These are phyloP conservation scores for Ferrisia virgata DNA, from an alignment of 2,888 invertebrate genomes.

Conservation along the genomic window DNA sequence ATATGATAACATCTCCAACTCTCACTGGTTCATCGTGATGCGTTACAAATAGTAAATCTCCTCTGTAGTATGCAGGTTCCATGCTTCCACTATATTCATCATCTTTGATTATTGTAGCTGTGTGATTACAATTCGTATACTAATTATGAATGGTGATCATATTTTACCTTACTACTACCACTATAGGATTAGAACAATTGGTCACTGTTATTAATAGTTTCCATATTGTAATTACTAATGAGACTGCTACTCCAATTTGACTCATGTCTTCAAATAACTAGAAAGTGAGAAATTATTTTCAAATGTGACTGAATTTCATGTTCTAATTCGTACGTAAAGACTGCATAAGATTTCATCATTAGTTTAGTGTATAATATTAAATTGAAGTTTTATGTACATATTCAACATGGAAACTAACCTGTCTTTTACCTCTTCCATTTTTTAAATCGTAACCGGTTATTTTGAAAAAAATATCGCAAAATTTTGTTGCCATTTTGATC, in stretches of 20 bases:
- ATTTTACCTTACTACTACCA: background rate
- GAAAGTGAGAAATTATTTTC: background rate
- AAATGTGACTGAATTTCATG: no score
- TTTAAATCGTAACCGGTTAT: background rate
- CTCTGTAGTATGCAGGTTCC: slow-evolving; percentile 32
- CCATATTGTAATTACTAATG: background rate
- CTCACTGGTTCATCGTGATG: background rate
- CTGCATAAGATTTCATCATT: background rate
- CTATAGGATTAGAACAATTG: background rate
- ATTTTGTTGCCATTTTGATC: slow-evolving; percentile 5
- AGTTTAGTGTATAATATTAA: background rate
- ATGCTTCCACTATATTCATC: background rate
- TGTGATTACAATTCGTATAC: no score
- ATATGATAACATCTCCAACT: slow-evolving; percentile 6
- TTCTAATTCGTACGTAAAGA: no score
- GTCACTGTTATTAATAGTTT: background rate
- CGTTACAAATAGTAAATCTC: slow-evolving; percentile 26
- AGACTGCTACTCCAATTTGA: background rate
- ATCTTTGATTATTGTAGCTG: no score
- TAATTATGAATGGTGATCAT: background rate
- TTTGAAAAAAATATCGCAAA: background rate
- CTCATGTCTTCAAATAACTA: background rate
- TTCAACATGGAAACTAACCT: background rate
- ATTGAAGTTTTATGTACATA: background rate
- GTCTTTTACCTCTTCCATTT: background rate